Evolutionary conservation across 2,888 invertebrate species (phyloP), one percentile per base, ranked within the genome.

Genomic region (Teleiodes luculella): DNA sequence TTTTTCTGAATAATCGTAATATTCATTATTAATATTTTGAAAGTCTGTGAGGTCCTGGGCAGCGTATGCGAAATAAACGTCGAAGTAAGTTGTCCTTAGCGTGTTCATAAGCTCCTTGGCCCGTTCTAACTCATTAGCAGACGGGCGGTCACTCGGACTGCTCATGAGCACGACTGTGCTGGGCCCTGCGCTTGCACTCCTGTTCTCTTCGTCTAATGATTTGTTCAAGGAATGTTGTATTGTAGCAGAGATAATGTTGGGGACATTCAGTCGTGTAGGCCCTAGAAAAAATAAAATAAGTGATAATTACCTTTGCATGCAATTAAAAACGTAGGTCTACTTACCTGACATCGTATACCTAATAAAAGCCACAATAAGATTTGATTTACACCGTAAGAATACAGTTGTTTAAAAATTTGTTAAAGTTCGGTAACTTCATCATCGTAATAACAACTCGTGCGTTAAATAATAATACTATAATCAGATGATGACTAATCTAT

Each of bases 31-130:
- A 11, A 92, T 77, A 55, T 86, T 83, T 57, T 86, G 78, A 61
- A 88, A 91, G 45, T 83, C 81, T 0, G 74, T 67, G 20, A 83
- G 63, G 48, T 90, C 86, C 13, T 80, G 75, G 0, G 91, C 83
- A 0, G 89, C 77, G 61, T 91, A 92, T 0, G 91, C 77, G 56
- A 92, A 90, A 62, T 88, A 90, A 0, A 90, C 85, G 59, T 92
- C 91, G 28, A 91, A 91, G 67, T 87, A 86, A 8, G 78, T 76
- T 0, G 69, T 70, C 56, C 91, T 80, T 3, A 92, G 73, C 1
- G 88, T 75, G 5, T 65, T 61, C 78, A 92, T 83, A 1, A 90
- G 75, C 31, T 76, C 74, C 51, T 79, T 68, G 0, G 90, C 78
- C 11, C 75, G 68, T 3, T 83, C 79, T 39, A 85, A 56, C 56